Evolutionary conservation across 2,888 invertebrate genomes (phyloP).

Genomic region (Masnerella sp.): DNA sequence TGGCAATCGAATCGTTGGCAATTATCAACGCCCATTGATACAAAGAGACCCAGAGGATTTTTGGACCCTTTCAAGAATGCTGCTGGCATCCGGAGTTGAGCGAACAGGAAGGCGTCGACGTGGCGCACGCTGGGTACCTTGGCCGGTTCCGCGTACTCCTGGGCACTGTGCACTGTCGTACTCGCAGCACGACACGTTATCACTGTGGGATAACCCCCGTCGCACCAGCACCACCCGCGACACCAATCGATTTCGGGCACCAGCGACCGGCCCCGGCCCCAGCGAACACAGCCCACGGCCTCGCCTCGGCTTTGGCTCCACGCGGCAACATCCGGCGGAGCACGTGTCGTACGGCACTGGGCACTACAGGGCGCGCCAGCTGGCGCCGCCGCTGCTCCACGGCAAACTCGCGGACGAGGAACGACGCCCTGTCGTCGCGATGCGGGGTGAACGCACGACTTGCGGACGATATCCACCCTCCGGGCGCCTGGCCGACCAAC

Average conservation of each 20-base stretch:
- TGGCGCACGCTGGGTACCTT: no score
- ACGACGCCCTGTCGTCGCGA: constrained; percentile 75
- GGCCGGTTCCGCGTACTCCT: no score
- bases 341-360: constrained; percentile 65
- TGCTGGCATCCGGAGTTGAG: no score
- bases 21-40: no score
- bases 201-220: not conserved
- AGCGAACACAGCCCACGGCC: constrained; percentile 11
- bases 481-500: constrained; percentile 61
- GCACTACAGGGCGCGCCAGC: constrained; percentile 25
- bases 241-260: constrained; percentile 3
- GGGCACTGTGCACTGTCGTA: no score
- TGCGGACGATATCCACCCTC: constrained; percentile 70
- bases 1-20: no score
- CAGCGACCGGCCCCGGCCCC: not conserved
- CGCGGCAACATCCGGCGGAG: constrained; percentile 55
- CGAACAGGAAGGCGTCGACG: no score
- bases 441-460: constrained; percentile 77
- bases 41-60: no score
- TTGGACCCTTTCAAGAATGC: no score
- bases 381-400: constrained; percentile 14
- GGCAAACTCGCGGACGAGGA: constrained; percentile 59
- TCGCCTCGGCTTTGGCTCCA: constrained; percentile 44
- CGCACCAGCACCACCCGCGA: not conserved
- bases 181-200: constrained; percentile 1